Conservation (phyloP, 2,113 vertebrate genomes). For the Oncorhynchus mykiss region DNA sequence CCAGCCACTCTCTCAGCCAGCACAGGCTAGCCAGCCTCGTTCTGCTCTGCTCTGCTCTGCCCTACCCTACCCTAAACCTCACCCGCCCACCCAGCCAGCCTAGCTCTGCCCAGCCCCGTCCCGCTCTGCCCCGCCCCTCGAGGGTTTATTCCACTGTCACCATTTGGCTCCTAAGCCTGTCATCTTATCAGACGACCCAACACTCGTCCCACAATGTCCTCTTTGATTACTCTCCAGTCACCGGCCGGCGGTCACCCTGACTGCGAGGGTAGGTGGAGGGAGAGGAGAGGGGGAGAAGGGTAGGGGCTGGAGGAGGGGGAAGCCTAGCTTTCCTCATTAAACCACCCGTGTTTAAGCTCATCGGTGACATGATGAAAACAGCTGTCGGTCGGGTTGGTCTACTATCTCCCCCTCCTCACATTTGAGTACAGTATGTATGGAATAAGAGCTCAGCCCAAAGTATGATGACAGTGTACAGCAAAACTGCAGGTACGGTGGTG, state of each 20-base stretch:
- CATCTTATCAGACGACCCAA: constrained; percentile 37
- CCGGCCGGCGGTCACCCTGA: background rate
- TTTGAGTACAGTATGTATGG: background rate
- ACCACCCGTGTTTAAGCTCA: constrained; percentile 70
- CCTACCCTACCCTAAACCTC: background rate
- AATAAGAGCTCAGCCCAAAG: background rate
- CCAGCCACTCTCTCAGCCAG: no score
- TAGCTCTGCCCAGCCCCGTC: background rate
- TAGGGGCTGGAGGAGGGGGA: constrained; percentile 70
- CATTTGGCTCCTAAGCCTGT: constrained; percentile 25
- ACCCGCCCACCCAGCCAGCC: background rate
- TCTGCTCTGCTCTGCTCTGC: no score
- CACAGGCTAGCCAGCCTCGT: no score
- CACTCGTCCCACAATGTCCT: constrained; percentile 31
- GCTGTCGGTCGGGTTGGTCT: constrained; percentile 68
- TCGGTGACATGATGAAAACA: constrained; percentile 88
- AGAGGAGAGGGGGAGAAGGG: no score
- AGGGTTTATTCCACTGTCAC: constrained; percentile 30
- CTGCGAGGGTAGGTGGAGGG: background rate
- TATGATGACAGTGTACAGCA: constrained; percentile 24
- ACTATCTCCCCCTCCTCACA: no score
- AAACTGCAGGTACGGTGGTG: constrained; percentile 86
- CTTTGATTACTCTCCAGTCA: constrained; percentile 44
- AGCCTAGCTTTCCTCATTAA: constrained; percentile 83
- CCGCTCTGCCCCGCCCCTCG: background rate